These are phyloP conservation scores for Dasyurus viverrinus DNA, from an alignment of 2,113 vertebrate genomes.

Conservation along the genomic window DNA sequence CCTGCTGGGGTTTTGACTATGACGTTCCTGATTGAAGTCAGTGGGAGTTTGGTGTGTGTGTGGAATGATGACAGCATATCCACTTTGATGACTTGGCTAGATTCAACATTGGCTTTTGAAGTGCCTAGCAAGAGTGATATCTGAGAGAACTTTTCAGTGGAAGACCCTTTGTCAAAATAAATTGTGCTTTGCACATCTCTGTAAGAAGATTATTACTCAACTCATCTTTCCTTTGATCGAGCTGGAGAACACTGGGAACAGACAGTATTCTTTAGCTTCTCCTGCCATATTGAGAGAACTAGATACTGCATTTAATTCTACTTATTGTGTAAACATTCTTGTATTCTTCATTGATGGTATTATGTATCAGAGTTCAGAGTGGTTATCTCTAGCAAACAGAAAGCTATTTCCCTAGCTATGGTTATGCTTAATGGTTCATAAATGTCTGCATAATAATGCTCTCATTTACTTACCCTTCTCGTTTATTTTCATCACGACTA, in stretches of 20 bases:
- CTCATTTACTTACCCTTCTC: constrained; percentile 59
- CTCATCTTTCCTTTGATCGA: constrained; percentile 41
- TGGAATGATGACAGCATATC: constrained; percentile 32
- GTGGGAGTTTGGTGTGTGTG: constrained; percentile 7
- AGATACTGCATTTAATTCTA: constrained; percentile 32
- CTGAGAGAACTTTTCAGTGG: constrained; percentile 18
- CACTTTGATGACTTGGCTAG: constrained; percentile 35
- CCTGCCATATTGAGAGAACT: neutral
- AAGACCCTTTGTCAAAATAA: constrained; percentile 32
- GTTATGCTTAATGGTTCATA: constrained; percentile 66
- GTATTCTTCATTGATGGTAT: constrained; percentile 51
- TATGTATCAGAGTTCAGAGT: constrained; percentile 58
- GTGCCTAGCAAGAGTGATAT: neutral
- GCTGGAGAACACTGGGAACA: constrained; percentile 35
- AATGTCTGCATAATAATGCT: constrained; percentile 65
- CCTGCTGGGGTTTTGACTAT: constrained; percentile 18
- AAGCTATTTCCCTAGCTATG: constrained; percentile 59
- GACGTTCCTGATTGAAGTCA: constrained; percentile 33
- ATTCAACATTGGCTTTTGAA: constrained; percentile 49
- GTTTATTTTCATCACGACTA: constrained; percentile 56
- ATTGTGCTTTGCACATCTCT: neutral
- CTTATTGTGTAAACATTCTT: constrained; percentile 55
- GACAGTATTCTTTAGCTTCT: constrained; percentile 52
- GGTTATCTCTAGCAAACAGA: constrained; percentile 66
- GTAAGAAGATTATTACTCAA: constrained; percentile 35